Evolutionary conservation across 2,888 invertebrate species (phyloP).

Genomic region (Andricus curvator): DNA sequence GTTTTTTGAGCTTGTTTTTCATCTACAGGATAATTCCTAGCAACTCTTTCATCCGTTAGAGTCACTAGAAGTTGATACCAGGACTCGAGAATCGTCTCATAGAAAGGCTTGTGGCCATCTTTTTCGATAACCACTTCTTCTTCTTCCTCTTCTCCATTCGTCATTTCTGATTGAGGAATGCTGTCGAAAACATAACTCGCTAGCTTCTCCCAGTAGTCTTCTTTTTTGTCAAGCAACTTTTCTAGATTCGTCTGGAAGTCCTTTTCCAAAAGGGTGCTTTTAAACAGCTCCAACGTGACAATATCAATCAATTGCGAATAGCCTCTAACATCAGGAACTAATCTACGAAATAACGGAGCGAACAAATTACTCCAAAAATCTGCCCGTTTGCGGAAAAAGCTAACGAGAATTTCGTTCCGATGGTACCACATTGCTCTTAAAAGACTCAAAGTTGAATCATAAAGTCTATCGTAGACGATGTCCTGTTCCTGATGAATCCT

Average conservation of each 20-base stretch:
- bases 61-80: constrained; percentile 75
- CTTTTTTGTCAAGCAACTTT: constrained; percentile 69
- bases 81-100: constrained; percentile 74
- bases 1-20: constrained; percentile 66
- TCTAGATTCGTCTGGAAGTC: constrained; percentile 71
- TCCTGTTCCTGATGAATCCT: constrained; percentile 72
- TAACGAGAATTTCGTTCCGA: constrained; percentile 75
- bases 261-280: constrained; percentile 68
- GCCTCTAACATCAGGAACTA: constrained; percentile 68
- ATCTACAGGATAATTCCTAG: constrained; percentile 63
- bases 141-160: constrained; percentile 1
- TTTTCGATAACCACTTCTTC: constrained; percentile 50
- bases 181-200: constrained; percentile 66
- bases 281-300: constrained; percentile 75
- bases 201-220: constrained; percentile 68
- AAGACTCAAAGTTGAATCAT: constrained; percentile 75
- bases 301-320: constrained; percentile 75
- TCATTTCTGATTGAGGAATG: constrained; percentile 20
- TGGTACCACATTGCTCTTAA: constrained; percentile 77
- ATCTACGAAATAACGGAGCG: constrained; percentile 71
- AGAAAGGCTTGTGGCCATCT: constrained; percentile 62
- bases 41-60: constrained; percentile 72
- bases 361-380: constrained; percentile 76
- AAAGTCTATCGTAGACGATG: constrained; percentile 72
- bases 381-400: constrained; percentile 73